These are phyloP conservation scores for Gobiocypris rarus DNA, from an alignment of 2,113 vertebrate genomes.

Conservation along the genomic window DNA sequence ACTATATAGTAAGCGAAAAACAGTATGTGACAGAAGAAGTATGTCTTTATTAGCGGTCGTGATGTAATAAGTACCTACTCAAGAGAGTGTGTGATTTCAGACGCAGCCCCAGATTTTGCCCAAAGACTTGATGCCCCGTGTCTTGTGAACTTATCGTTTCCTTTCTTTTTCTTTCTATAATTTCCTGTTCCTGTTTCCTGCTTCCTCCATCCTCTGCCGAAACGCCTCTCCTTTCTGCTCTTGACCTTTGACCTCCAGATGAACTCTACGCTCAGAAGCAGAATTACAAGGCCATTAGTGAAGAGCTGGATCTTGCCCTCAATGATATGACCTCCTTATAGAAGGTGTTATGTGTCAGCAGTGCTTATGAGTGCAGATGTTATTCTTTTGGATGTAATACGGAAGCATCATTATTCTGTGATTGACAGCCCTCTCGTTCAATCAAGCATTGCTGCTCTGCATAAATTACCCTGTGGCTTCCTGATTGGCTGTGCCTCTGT, in stretches of 20 bases:
- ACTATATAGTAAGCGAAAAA: no score
- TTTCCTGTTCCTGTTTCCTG: conserved; percentile 42
- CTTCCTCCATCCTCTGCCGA: conserved; percentile 42
- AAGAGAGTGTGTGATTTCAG: no score
- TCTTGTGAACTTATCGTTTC: conserved; percentile 22
- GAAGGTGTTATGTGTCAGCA: conserved; percentile 33
- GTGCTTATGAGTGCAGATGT: conserved; percentile 13
- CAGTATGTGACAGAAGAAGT: no score
- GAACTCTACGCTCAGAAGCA: conserved; percentile 91
- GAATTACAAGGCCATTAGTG: conserved; percentile 88
- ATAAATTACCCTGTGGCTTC: conserved; percentile 12
- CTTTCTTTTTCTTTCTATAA: neutral
- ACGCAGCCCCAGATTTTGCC: no score
- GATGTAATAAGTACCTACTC: no score
- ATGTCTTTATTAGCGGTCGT: no score
- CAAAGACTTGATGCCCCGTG: neutral
- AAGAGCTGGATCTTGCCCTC: conserved; percentile 89
- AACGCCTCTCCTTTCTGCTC: conserved; percentile 43
- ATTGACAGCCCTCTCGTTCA: neutral
- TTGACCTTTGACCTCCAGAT: conserved; percentile 73
- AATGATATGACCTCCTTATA: conserved; percentile 88
- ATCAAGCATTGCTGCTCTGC: conserved; percentile 21
- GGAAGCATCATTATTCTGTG: neutral
- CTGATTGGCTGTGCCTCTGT: conserved; percentile 2
- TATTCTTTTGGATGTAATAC: neutral